These are phyloP conservation scores for Nothobranchius kuhntae DNA, from an alignment of 2,113 vertebrate species.

Conservation along the genomic window DNA sequence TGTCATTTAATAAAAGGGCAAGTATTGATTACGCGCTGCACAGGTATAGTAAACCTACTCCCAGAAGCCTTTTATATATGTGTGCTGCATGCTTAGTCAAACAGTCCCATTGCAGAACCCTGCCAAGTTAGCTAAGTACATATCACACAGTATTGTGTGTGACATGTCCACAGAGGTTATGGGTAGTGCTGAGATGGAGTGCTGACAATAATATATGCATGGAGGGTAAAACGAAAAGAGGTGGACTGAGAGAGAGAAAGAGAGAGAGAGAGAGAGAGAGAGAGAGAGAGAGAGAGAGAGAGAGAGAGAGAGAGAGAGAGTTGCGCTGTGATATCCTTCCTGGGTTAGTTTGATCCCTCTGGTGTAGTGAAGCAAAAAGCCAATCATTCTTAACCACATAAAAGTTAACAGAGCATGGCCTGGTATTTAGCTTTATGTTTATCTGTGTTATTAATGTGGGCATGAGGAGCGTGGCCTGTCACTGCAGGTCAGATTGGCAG, in stretches of 20 bases:
- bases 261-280: conserved; percentile 54
- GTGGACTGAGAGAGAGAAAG: conserved; percentile 45
- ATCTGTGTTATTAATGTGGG: conserved; percentile 77
- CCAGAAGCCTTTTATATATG: conserved; percentile 33
- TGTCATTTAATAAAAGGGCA: conserved; percentile 30
- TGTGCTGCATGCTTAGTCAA: conserved; percentile 34
- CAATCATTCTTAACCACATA: conserved; percentile 80
- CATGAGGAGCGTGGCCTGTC: conserved; percentile 64
- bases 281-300: conserved; percentile 50
- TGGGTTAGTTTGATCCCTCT: conserved; percentile 70
- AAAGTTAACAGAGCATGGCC: conserved; percentile 80
- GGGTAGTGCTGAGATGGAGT: conserved; percentile 49
- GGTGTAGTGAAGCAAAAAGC: conserved; percentile 76
- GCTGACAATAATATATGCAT: conserved; percentile 69
- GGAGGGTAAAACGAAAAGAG: conserved; percentile 58
- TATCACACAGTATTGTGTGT: conserved; percentile 62
- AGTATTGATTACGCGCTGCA: conserved; percentile 29
- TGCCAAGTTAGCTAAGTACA: conserved; percentile 56
- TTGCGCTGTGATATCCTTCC: conserved; percentile 55
- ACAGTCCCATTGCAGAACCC: conserved; percentile 53
- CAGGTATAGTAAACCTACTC: conserved; percentile 22
- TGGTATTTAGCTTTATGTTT: conserved; percentile 83
- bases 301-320: conserved; percentile 52
- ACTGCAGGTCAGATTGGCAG: conserved; percentile 73
- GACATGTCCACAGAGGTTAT: conserved; percentile 57